A percentile compares a stretch with the other conserved stretches of the same genome.
Conservation (phyloP, 2,888 invertebrate genomes). For the Bhutanitis thaidina region DNA sequence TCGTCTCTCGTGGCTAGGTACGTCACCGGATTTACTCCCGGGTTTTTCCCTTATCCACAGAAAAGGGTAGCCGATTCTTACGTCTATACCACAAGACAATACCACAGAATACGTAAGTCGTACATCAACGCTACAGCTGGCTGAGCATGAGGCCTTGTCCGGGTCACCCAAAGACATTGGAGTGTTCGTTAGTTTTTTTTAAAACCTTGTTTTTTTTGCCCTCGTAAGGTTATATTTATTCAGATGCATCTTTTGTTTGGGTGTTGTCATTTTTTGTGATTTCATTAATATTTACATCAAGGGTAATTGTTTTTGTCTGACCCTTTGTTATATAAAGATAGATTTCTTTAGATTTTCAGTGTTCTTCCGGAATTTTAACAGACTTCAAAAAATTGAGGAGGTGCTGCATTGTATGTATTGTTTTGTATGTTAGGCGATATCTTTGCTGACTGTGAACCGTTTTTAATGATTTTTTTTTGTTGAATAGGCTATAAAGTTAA, state of each 20-base stretch:
- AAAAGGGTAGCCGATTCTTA: too few species aligned
- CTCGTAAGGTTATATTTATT: neutral
- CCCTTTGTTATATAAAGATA: neutral
- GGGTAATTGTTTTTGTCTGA: neutral
- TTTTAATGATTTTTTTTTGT: too few species aligned
- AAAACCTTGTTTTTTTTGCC: slow-evolving; percentile 4
- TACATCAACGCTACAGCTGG: neutral
- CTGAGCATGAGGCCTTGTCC: slow-evolving; percentile 1
- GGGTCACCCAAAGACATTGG: slow-evolving; percentile 8
- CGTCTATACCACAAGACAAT: too few species aligned
- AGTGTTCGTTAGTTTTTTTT: slow-evolving; percentile 1
- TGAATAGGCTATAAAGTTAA: too few species aligned
- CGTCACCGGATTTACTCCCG: too few species aligned
- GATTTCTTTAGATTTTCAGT: neutral
- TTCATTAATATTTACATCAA: neutral
- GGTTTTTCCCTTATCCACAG: too few species aligned
- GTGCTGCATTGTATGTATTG: too few species aligned
- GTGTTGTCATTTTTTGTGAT: neutral
- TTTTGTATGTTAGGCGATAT: too few species aligned
- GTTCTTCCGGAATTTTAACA: neutral
- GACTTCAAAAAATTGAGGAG: too few species aligned
- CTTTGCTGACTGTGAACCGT: too few species aligned
- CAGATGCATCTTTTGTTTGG: slow-evolving; percentile 6
- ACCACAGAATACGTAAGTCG: neutral
- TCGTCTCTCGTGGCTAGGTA: too few species aligned